A percentile compares a stretch with the other conserved stretches of the same genome.
Evolutionary conservation across 2,797 vertebrate species (phyloP).

Genomic region (Rhynchotus rufescens): DNA sequence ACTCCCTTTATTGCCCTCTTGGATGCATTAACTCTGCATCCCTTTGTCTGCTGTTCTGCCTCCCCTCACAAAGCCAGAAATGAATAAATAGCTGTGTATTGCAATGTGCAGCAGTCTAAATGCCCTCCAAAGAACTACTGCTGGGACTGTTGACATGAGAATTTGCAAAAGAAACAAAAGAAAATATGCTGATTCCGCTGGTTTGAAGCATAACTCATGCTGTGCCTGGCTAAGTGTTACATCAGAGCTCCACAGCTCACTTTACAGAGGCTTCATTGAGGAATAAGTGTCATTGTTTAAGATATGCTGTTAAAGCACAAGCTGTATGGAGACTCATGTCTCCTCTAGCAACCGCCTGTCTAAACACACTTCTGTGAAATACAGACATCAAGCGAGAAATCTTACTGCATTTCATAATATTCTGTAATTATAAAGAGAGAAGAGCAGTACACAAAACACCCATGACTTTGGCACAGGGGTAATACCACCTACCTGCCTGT

Average conservation of each 20-base stretch:
- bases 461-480: not conserved
- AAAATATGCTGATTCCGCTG: conserved; percentile 57
- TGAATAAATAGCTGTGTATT: conserved; percentile 59
- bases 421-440: not conserved
- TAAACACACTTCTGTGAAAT: not conserved
- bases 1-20: conserved; percentile 45
- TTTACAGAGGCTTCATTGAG: not conserved
- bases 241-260: conserved; percentile 13
- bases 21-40: conserved; percentile 60
- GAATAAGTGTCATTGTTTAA: not conserved
- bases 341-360: not conserved
- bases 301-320: not conserved
- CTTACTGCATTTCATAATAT: not conserved
- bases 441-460: not conserved
- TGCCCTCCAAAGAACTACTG: conserved; percentile 62
- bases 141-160: conserved; percentile 61
- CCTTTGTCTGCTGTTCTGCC: conserved; percentile 50
- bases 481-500: not conserved
- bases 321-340: not conserved
- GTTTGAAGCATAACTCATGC: conserved; percentile 29
- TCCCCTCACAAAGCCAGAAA: conserved; percentile 24
- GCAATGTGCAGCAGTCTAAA: conserved; percentile 32
- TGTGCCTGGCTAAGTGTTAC: conserved; percentile 56
- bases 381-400: not conserved
- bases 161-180: conserved; percentile 55